Percentiles rank a stretch among this genome's conserved stretches.
These are phyloP conservation scores for Arenicola marina DNA, from an alignment of 2,888 invertebrate genomes.

Conservation along the genomic window DNA sequence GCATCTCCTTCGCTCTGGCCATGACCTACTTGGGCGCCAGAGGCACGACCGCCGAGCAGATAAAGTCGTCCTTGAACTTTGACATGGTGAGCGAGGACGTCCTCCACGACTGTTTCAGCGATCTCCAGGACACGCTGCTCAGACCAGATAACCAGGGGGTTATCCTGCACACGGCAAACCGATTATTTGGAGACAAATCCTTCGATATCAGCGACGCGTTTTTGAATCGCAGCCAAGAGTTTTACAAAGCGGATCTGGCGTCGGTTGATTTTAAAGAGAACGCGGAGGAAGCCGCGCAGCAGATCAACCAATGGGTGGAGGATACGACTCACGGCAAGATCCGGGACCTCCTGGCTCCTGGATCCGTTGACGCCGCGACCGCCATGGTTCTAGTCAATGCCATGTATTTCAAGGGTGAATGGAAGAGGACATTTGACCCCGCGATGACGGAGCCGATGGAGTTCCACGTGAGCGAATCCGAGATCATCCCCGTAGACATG, in stretches of 20 bases:
- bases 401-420: constrained; percentile 58
- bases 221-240: neutral
- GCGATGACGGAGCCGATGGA: constrained; percentile 66
- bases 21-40: constrained; percentile 59
- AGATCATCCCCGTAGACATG: constrained; percentile 71
- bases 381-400: constrained; percentile 60
- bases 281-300: constrained; percentile 2
- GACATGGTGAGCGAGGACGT: neutral
- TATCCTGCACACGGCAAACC: neutral
- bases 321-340: constrained; percentile 80
- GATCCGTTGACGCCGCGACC: constrained; percentile 46
- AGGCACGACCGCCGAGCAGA: constrained; percentile 51
- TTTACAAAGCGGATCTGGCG: neutral
- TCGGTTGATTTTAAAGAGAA: neutral
- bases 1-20: constrained; percentile 57
- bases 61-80: constrained; percentile 36
- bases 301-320: constrained; percentile 81
- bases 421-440: constrained; percentile 65
- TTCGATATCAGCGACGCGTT: neutral
- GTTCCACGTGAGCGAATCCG: constrained; percentile 68
- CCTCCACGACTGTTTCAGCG: neutral
- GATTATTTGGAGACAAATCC: neutral
- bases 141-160: neutral
- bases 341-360: constrained; percentile 71
- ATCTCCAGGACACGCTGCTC: neutral